These are phyloP conservation scores for Aquatica leii DNA, from an alignment of 2,888 invertebrate genomes.

Conservation along the genomic window DNA sequence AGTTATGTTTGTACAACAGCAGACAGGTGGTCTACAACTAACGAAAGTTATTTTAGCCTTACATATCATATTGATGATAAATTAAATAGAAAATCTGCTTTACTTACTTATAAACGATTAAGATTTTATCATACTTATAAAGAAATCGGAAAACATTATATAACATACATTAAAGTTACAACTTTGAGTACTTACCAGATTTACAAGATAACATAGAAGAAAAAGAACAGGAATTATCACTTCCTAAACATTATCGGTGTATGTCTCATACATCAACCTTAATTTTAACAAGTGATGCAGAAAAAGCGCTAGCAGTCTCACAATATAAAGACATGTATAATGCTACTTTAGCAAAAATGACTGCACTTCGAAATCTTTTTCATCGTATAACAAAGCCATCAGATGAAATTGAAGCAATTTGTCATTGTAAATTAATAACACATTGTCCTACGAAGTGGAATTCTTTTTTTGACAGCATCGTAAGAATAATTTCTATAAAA, in stretches of 20 bases:
- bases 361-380: constrained; percentile 11
- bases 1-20: no score
- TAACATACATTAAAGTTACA: no score
- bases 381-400: constrained; percentile 2
- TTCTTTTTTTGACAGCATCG: constrained; percentile 2
- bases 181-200: not conserved
- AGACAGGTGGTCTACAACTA: no score
- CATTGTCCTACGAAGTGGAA: constrained; percentile 11
- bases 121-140: not conserved
- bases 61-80: not conserved
- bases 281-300: constrained; percentile 10
- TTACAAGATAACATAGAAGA: not conserved
- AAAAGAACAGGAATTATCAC: not conserved
- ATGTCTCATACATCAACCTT: no score
- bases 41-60: not conserved
- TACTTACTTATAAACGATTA: not conserved
- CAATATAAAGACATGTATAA: constrained; percentile 12
- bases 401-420: constrained; percentile 11
- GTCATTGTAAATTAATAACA: constrained; percentile 6
- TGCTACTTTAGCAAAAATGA: constrained; percentile 15
- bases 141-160: not conserved
- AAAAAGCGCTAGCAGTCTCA: not conserved
- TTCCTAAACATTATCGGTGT: not conserved
- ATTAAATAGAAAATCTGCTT: not conserved
- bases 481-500: not conserved